These are phyloP conservation scores for Luffia ferchaultella DNA, from an alignment of 2,888 invertebrate species.

Conservation along the genomic window DNA sequence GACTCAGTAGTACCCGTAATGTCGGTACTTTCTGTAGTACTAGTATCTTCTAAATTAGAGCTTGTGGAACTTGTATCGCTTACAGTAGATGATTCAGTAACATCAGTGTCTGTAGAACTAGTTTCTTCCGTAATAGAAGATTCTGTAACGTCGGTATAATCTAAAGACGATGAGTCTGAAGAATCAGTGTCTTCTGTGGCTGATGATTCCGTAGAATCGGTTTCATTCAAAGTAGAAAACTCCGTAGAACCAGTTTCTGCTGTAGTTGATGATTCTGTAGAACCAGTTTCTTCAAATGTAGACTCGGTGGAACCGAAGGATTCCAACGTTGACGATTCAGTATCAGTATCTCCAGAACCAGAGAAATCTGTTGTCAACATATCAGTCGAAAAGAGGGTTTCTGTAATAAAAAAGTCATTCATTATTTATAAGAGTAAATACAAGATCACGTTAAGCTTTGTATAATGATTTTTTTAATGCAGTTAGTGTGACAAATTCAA, in stretches of 20 bases:
- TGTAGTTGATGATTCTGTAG: constrained; percentile 9
- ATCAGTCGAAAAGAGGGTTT: constrained; percentile 14
- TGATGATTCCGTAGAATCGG: constrained; percentile 8
- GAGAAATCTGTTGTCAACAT: constrained; percentile 10
- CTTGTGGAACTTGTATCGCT: too few relatives aligned
- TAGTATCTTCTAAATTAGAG: too few relatives aligned
- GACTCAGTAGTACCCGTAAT: not conserved
- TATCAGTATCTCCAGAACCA: constrained; percentile 10
- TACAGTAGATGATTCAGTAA: too few relatives aligned
- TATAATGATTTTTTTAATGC: too few relatives aligned
- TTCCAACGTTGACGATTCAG: not conserved
- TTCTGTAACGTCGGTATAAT: constrained; percentile 9
- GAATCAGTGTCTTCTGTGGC: constrained; percentile 5
- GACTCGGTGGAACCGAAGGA: constrained; percentile 2
- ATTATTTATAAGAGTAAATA: too few relatives aligned
- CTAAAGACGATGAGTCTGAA: constrained; percentile 10
- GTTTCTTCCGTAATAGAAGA: constrained; percentile 5
- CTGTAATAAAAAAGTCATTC: constrained; percentile 1
- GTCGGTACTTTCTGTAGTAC: too few relatives aligned
- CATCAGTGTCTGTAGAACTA: constrained; percentile 10
- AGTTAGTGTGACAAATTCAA: too few relatives aligned
- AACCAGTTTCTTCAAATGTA: not conserved
- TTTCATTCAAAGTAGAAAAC: not conserved
- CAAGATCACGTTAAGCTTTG: too few relatives aligned
- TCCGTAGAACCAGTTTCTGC: constrained; percentile 8